Conservation (phyloP, 2,113 vertebrate genomes). For the Petromus typicus region DNA sequence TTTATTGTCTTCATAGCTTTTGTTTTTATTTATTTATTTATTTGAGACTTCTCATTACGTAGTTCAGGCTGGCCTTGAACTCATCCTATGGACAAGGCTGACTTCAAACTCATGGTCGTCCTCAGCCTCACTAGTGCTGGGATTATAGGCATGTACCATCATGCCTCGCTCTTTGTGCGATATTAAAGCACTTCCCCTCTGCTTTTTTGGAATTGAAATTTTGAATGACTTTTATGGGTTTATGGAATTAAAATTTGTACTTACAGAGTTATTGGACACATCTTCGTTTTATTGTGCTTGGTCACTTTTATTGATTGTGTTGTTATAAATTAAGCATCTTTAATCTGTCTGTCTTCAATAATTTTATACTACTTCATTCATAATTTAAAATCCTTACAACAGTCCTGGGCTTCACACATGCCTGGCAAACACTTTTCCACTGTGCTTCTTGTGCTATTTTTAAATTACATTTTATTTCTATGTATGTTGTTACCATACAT, state of each 20-base stretch:
- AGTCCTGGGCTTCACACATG: too few relatives aligned
- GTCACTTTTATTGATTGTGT: constrained; percentile 12
- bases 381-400: too few relatives aligned
- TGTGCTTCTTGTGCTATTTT: too few relatives aligned
- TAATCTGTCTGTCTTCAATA: too few relatives aligned
- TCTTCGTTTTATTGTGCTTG: background rate
- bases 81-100: background rate
- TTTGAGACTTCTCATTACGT: background rate
- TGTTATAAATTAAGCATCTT: constrained; percentile 31
- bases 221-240: background rate
- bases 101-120: background rate
- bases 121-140: background rate
- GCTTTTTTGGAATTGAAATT: background rate
- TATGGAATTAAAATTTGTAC: background rate
- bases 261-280: background rate
- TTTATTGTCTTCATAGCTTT: background rate
- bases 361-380: too few relatives aligned
- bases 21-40: background rate
- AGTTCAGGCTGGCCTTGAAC: background rate
- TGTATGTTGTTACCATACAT: too few relatives aligned
- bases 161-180: background rate
- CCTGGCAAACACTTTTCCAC: too few relatives aligned
- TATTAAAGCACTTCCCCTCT: background rate
- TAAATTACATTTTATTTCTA: too few relatives aligned
- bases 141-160: background rate